These are phyloP conservation scores for Sebastes hubbsi DNA, from an alignment of 2,797 vertebrate genomes.

Conservation along the genomic window DNA sequence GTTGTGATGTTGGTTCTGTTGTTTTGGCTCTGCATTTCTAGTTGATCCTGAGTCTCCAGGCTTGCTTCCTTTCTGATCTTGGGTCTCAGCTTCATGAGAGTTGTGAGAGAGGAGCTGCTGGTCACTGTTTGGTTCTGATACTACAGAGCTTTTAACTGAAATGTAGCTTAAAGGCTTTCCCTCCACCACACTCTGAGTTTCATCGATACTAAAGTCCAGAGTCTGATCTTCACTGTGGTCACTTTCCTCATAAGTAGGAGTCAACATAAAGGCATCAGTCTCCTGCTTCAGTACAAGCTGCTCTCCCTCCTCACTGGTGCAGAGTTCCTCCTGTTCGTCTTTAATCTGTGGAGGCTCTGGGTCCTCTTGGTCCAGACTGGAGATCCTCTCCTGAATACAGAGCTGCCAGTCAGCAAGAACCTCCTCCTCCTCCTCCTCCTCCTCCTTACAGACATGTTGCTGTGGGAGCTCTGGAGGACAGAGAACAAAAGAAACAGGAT, in stretches of 20 bases:
- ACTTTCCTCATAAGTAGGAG: not conserved
- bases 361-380: not conserved
- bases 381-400: not conserved
- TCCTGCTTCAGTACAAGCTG: not conserved
- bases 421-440: not conserved
- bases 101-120: not conserved
- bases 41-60: not conserved
- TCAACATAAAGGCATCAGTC: not conserved
- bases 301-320: not conserved
- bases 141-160: too few species aligned
- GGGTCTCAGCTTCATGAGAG: not conserved
- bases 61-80: not conserved
- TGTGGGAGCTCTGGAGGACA: not conserved
- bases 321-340: not conserved
- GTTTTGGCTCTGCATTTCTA: not conserved
- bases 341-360: not conserved
- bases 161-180: too few species aligned
- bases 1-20: not conserved
- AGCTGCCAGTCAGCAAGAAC: not conserved
- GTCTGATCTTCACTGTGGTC: not conserved
- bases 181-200: too few species aligned
- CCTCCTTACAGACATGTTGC: not conserved
- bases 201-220: not conserved
- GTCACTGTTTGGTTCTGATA: too few species aligned
- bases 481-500: not conserved